phyloP scores from a whole-genome alignment of 2,113 vertebrate genomes.

The Arothron firmamentum region DNA sequence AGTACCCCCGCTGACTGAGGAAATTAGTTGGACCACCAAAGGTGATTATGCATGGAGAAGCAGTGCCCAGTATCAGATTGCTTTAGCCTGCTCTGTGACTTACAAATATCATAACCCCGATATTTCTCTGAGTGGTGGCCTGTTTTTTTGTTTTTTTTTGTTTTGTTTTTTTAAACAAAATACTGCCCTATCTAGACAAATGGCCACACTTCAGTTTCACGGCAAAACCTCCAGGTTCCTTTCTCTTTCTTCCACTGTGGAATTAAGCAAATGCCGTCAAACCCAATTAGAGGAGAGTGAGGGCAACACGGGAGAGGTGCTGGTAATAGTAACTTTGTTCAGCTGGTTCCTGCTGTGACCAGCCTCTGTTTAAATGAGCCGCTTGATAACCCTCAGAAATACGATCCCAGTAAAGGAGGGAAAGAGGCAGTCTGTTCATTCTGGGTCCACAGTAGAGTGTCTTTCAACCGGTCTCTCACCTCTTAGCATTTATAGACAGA shows the following conservation, averaged over 20 bases:
- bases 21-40: conserved; percentile 78
- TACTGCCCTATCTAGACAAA: conserved; percentile 73
- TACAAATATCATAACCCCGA: conserved; percentile 20
- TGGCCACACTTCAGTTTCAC: conserved; percentile 76
- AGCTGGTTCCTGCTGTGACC: conserved; percentile 82
- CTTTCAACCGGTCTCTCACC: conserved; percentile 67
- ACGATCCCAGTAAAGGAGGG: conserved; percentile 64
- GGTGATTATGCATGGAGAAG: conserved; percentile 63
- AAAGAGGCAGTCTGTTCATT: conserved; percentile 47
- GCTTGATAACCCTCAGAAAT: conserved; percentile 79
- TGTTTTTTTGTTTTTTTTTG: background rate
- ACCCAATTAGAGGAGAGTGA: conserved; percentile 79
- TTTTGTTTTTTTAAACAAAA: conserved; percentile 52
- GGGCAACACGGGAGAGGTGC: conserved; percentile 74
- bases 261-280: conserved; percentile 84
- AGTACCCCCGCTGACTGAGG: conserved; percentile 66
- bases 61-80: conserved; percentile 45
- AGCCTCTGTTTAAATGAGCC: conserved; percentile 79
- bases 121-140: conserved; percentile 61
- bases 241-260: conserved; percentile 69
- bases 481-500: conserved; percentile 33
- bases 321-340: conserved; percentile 81
- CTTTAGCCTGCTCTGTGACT: conserved; percentile 62
- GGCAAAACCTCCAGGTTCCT: conserved; percentile 55
- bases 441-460: conserved; percentile 53